A percentile compares a stretch with the other conserved stretches of the same genome.
phyloP scores from a whole-genome alignment of 2,888 invertebrate genomes.

The Smittia sp. region DNA sequence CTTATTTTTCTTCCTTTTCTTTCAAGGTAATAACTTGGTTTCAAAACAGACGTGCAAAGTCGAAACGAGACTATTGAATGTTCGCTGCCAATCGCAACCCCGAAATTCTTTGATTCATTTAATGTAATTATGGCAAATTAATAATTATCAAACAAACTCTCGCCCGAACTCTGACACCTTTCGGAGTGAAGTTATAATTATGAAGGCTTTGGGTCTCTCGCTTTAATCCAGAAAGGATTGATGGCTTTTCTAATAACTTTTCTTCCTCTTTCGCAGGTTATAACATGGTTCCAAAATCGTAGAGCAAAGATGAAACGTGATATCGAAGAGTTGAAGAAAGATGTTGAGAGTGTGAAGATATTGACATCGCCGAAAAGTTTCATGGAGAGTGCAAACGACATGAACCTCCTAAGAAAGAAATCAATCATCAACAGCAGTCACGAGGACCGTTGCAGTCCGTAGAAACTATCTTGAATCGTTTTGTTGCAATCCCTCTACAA shows the following conservation, averaged over 20 bases:
- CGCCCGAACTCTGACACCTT: slow-evolving; percentile 13
- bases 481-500: too few relatives aligned
- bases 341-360: slow-evolving; percentile 90
- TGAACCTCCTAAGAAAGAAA: slow-evolving; percentile 87
- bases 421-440: slow-evolving; percentile 57
- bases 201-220: neutral
- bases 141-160: slow-evolving; percentile 24
- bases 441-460: too few relatives aligned
- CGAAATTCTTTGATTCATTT: slow-evolving; percentile 11
- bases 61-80: slow-evolving; percentile 20
- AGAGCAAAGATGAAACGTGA: slow-evolving; percentile 89
- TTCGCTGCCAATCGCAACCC: too few relatives aligned
- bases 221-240: neutral
- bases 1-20: too few relatives aligned
- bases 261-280: slow-evolving; percentile 24
- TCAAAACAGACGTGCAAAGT: slow-evolving; percentile 24
- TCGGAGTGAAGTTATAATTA: slow-evolving; percentile 29
- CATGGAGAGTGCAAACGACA: slow-evolving; percentile 86
- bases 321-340: slow-evolving; percentile 95
- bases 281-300: slow-evolving; percentile 40
- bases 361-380: slow-evolving; percentile 85
- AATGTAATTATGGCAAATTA: slow-evolving; percentile 19
- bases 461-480: too few relatives aligned
- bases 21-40: slow-evolving; percentile 21
- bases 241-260: neutral